A percentile compares a stretch with the other conserved stretches of the same genome.
phyloP scores from a whole-genome alignment of 2,797 vertebrate genomes.

The Bucorvus abyssinicus region DNA sequence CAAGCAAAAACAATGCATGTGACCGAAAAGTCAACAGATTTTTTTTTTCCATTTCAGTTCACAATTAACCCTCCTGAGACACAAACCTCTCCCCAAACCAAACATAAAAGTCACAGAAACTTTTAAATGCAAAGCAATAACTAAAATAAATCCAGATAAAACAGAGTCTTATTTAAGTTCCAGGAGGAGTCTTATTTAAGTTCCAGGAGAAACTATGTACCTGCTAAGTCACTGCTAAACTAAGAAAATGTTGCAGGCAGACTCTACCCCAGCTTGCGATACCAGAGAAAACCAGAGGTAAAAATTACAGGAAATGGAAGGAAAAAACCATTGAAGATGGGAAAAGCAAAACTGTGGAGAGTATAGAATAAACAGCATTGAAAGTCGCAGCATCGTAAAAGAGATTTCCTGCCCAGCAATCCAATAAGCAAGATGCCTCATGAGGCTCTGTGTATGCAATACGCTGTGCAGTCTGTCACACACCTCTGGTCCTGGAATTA shows the following conservation, averaged over 20 bases:
- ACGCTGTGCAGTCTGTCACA: not conserved
- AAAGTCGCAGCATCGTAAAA: slow-evolving; percentile 1
- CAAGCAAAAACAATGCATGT: not conserved
- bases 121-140: not conserved
- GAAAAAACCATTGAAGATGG: not conserved
- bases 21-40: slow-evolving; percentile 11
- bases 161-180: not conserved
- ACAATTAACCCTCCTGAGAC: not conserved
- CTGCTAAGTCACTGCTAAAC: not conserved
- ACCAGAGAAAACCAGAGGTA: not conserved
- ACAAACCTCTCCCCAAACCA: not conserved
- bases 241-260: not conserved
- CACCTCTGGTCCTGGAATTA: not conserved
- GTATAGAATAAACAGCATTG: not conserved
- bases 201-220: not conserved
- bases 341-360: not conserved
- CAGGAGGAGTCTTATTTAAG: not conserved
- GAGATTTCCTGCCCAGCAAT: not conserved
- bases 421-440: not conserved
- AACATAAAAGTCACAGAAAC: not conserved
- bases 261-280: not conserved
- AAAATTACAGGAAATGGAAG: not conserved
- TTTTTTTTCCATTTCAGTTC: not conserved
- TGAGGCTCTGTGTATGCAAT: not conserved
- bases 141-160: slow-evolving; percentile 10